These are phyloP conservation scores for Brachyopa scutellaris DNA, from an alignment of 2,888 invertebrate species.

Conservation along the genomic window DNA sequence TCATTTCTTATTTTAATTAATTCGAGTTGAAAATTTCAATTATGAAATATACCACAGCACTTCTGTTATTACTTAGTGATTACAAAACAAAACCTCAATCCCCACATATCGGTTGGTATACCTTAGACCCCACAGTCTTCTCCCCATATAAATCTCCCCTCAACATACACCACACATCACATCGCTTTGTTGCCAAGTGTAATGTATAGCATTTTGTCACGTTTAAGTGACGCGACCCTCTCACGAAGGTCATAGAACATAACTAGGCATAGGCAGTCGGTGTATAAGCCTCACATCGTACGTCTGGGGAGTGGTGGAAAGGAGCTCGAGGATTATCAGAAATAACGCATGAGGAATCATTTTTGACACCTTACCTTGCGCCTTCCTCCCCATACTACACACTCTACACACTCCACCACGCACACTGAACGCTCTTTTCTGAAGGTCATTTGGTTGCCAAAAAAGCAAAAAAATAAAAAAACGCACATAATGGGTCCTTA, in stretches of 20 bases:
- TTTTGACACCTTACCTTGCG: constrained; percentile 32
- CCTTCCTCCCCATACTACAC: not conserved
- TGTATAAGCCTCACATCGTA: constrained; percentile 12
- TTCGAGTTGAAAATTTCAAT: too few relatives aligned
- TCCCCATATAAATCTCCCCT: not conserved
- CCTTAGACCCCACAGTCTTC: not conserved
- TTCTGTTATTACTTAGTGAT: too few relatives aligned
- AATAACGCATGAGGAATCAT: constrained; percentile 49
- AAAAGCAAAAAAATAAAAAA: too few relatives aligned
- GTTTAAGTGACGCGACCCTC: constrained; percentile 41
- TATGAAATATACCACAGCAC: too few relatives aligned
- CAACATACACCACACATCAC: not conserved
- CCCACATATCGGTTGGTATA: too few relatives aligned
- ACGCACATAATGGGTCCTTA: constrained; percentile 59
- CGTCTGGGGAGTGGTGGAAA: not conserved
- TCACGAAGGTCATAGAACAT: constrained; percentile 52
- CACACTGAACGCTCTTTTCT: not conserved
- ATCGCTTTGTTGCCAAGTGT: not conserved
- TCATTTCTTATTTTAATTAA: too few relatives aligned
- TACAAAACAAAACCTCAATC: too few relatives aligned
- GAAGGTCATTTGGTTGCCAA: constrained; percentile 59
- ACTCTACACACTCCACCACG: not conserved
- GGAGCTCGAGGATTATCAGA: constrained; percentile 2
- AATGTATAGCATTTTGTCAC: constrained; percentile 59
- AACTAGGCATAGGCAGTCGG: constrained; percentile 1